Base-by-base conservation (phyloP, 1,140 invertebrate genomes). In the Drosophila pectinifera region DNA sequence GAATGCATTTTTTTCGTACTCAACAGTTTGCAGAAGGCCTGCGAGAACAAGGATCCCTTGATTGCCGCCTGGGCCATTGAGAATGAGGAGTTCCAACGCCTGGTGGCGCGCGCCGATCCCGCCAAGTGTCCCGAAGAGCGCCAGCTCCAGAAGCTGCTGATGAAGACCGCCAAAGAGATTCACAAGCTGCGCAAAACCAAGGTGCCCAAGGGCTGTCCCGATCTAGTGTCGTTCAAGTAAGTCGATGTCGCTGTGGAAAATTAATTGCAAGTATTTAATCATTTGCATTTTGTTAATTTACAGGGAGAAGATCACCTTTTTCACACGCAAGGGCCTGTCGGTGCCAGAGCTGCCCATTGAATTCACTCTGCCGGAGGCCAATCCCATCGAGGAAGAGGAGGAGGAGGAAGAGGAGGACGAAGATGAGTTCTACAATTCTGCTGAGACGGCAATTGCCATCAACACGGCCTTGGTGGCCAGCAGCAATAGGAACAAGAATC, bases 281-380 rank as follows among this genome's bases (percentile, higher is more conserved):
- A 1, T 22, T 20, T 46, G 1, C n/a, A n/a, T n/a, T n/a, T n/a
- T n/a, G n/a, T n/a, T 31, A 31, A 31, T 24, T 49, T 24, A 18
- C 93, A 98, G 97, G 94, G 97, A 98, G 93, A 98, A 98, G 93
- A 98, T 98, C 95, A 96, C 97, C 13, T 98, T 98, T 93, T 98
- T 98, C 91, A 98, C 97, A 2, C 94, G 96, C 64, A 94, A 95
- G 6, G 96, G 96, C 81, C 89, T 96, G 20, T 95, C 94, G 68
- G 95, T 97, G 76, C 96, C 97, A 58, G 94, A 96, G 38, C 92
- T 97, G 53, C 96, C 96, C 5, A 93, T 94, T 31, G 96, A 97
- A 55, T 92, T 77, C 61, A 78, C 80, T 41, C 67, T 92, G 53
- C 61, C 86, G 53, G 91, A 92, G 58, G 78, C 70, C n/a, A 78